Base-by-base conservation (phyloP, 2,888 invertebrate species). In the Creontiades dilutus region DNA sequence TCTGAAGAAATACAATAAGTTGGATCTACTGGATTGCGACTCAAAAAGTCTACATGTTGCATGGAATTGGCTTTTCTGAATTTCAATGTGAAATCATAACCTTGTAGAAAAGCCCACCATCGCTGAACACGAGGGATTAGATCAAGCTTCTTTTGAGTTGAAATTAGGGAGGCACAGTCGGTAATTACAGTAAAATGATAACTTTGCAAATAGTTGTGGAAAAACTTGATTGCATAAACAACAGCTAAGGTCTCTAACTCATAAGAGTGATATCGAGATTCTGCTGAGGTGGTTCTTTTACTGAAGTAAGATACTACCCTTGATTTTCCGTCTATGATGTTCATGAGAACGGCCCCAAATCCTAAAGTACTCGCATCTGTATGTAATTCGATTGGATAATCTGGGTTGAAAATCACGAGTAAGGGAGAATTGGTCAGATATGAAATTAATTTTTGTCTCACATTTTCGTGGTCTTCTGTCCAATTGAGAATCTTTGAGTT, bases 151-250 rank as follows among this genome's bases (percentile, higher is more conserved):
- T 84, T 90, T 23, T 92, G 90, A 0, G 93, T 92, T 0, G 91
- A 85, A 55, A 92, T 92, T 0, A 93, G 55, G 0, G 93, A 92
- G 81, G 93, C 92, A 81, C 93, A 93, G 86, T 93, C 93, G 0
- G 92, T 93, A 0, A 92, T 86, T 13, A 75, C 27, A 87, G 23
- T n/a, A 90, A 87, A 81, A 52, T 68, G 3, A 89, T 57, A 7
- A 90, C 86, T 19, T 55, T 23, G 46, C 46, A 75, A 61, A 80
- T 86, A 4, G 12, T 47, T 47, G 14, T 46, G 37, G 23, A 88
- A 88, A 78, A 13, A 47, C 9, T 80, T 89, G 1, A 88, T 27
- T n/a, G 47, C 28, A 13, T 48, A 27, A 37, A 88, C 88, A 9
- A 89, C 80, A 19, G 91, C 46, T 13, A 87, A 52, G 16, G 78